phyloP scores from a whole-genome alignment of 2,113 vertebrate genomes.

The Caranx ignobilis region DNA sequence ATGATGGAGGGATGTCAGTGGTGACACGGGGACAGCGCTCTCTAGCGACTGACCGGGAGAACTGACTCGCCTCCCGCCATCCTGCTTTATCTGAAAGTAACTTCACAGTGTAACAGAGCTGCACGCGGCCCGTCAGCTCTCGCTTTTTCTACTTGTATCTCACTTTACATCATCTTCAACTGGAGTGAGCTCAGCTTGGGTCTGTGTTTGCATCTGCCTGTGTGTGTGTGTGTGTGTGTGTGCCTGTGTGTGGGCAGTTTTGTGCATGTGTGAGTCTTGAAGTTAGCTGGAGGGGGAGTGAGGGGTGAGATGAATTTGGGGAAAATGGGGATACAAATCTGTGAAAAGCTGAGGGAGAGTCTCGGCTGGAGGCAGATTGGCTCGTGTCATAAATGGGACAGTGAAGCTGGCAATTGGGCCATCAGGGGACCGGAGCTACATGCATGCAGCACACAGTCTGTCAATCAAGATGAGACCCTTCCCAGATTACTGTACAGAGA shows the following conservation, averaged over 20 bases:
- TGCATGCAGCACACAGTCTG: slow-evolving; percentile 75
- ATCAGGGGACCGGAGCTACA: slow-evolving; percentile 73
- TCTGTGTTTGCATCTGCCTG: slow-evolving; percentile 43
- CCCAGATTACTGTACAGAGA: slow-evolving; percentile 19
- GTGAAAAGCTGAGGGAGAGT: slow-evolving; percentile 82
- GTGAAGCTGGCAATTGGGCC: slow-evolving; percentile 76
- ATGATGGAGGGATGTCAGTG: neutral
- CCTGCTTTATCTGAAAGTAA: slow-evolving; percentile 25
- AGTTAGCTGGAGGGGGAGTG: slow-evolving; percentile 47
- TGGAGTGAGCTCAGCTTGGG: slow-evolving; percentile 52
- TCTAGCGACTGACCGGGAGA: slow-evolving; percentile 66
- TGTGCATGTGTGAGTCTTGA: slow-evolving; percentile 49
- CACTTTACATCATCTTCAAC: slow-evolving; percentile 69
- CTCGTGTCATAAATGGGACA: slow-evolving; percentile 81
- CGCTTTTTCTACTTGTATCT: slow-evolving; percentile 58
- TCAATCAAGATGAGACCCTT: slow-evolving; percentile 84
- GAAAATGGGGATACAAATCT: slow-evolving; percentile 83
- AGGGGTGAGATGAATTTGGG: slow-evolving; percentile 83
- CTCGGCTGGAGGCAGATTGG: slow-evolving; percentile 87
- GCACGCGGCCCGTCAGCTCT: slow-evolving; percentile 36
- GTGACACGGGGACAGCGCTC: slow-evolving; percentile 64
- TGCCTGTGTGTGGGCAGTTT: slow-evolving; percentile 32
- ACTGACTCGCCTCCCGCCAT: neutral
- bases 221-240: neutral
- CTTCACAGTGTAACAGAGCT: slow-evolving; percentile 23